Percentiles rank a stretch among this genome's conserved stretches.
phyloP scores from a whole-genome alignment of 2,888 invertebrate genomes.

The Epistrophe eligans region DNA sequence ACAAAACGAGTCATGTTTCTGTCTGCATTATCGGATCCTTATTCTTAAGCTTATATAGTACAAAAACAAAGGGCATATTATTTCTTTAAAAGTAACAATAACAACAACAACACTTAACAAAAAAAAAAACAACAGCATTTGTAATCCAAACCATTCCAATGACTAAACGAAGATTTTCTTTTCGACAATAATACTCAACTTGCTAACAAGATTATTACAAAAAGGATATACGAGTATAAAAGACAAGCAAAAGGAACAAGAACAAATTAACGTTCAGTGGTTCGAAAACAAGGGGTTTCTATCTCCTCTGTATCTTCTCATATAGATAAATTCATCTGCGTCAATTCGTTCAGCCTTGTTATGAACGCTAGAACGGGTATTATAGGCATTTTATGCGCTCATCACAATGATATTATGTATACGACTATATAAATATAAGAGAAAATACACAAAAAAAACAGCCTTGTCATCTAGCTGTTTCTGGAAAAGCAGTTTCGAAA shows the following conservation, averaged over 20 bases:
- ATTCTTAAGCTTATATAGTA: background rate
- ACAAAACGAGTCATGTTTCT: constrained; percentile 14
- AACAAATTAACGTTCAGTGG: constrained; percentile 50
- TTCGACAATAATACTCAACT: constrained; percentile 6
- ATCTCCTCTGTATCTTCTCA: constrained; percentile 18
- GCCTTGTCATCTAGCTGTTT: constrained; percentile 55
- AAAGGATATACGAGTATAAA: background rate
- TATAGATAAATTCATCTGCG: constrained; percentile 69
- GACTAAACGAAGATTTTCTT: constrained; percentile 27
- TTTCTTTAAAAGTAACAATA: background rate
- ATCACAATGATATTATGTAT: constrained; percentile 39
- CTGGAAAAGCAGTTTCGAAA: constrained; percentile 45
- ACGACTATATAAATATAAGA: background rate
- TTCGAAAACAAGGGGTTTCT: constrained; percentile 41
- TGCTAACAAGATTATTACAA: constrained; percentile 47
- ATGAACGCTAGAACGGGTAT: constrained; percentile 14
- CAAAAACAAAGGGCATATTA: constrained; percentile 24
- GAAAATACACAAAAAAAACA: constrained; percentile 14
- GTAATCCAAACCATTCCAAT: constrained; percentile 37
- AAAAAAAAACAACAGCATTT: background rate
- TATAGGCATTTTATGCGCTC: constrained; percentile 59
- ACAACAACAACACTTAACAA: background rate
- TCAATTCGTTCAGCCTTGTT: constrained; percentile 62
- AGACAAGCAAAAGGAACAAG: constrained; percentile 16
- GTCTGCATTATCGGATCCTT: background rate